Evolutionary conservation across 2,113 vertebrate species (phyloP).

Genomic region (Saguinus midas): DNA sequence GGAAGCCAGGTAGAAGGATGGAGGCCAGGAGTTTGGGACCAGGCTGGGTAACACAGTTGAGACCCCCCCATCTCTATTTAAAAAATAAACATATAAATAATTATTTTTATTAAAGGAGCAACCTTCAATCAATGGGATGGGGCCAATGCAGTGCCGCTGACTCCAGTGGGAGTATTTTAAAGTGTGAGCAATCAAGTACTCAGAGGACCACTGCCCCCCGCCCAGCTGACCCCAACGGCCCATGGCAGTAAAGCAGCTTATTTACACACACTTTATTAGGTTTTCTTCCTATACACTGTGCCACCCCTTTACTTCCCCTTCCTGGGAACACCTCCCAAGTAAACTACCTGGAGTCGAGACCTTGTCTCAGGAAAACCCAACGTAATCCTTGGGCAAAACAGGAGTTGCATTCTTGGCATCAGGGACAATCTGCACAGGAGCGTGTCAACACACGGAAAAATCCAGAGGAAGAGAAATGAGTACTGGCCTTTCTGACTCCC

Average conservation of each 20-base stretch:
- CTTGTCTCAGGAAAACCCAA: not conserved
- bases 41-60: not conserved
- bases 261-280: not conserved
- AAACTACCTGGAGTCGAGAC: not conserved
- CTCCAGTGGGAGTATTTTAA: not conserved
- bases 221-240: too few species aligned
- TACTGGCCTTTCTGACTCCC: not conserved
- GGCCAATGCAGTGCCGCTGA: not conserved
- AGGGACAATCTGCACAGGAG: not conserved
- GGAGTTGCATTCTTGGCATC: conserved; percentile 56
- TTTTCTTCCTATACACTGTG: not conserved
- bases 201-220: not conserved
- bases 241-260: too few species aligned
- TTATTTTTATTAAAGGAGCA: not conserved
- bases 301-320: not conserved
- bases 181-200: not conserved
- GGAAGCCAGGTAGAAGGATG: not conserved
- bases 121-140: not conserved
- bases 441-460: accelerated
- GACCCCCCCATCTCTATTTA: not conserved
- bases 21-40: not conserved
- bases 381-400: not conserved
- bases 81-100: not conserved
- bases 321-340: not conserved
- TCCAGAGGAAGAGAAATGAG: accelerated